phyloP scores from a whole-genome alignment of 2,113 vertebrate species.

The Pandion haliaetus region DNA sequence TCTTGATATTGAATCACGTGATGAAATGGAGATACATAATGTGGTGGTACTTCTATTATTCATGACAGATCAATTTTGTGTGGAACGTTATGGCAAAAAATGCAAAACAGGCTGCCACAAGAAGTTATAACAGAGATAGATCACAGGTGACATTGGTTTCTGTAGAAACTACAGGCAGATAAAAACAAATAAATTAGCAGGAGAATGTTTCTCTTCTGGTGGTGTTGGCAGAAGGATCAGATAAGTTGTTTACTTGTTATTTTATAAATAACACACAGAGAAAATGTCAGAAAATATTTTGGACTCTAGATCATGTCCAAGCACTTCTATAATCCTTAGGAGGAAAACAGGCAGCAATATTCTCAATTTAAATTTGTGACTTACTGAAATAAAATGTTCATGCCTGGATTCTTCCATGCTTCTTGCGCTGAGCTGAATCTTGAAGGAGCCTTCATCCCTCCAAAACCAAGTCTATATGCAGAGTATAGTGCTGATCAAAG shows the following conservation, averaged over 20 bases:
- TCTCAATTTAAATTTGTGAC: neutral
- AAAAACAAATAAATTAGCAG: conserved; percentile 39
- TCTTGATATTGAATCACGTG: conserved; percentile 25
- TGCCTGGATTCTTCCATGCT: neutral
- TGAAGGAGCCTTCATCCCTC: neutral
- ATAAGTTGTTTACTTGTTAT: conserved; percentile 18
- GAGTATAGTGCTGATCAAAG: neutral
- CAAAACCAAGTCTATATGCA: fast-evolving
- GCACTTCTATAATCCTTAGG: neutral
- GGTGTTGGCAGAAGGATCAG: neutral
- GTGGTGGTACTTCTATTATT: conserved; percentile 32
- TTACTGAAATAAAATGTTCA: neutral
- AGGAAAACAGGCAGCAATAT: neutral
- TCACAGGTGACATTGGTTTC: conserved; percentile 52
- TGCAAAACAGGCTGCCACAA: conserved; percentile 49
- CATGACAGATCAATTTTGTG: conserved; percentile 60
- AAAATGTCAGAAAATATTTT: conserved; percentile 12
- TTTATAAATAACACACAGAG: neutral
- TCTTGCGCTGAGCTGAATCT: neutral
- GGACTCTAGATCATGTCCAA: neutral
- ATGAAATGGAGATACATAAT: conserved; percentile 46
- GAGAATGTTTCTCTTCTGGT: conserved; percentile 8
- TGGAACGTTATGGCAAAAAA: conserved; percentile 61
- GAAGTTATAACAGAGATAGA: conserved; percentile 41
- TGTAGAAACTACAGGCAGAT: conserved; percentile 36